Evolutionary conservation across 2,888 invertebrate genomes (phyloP), one percentile per base, ranked within the genome.

Genomic region (Melinaea marsaeus): DNA sequence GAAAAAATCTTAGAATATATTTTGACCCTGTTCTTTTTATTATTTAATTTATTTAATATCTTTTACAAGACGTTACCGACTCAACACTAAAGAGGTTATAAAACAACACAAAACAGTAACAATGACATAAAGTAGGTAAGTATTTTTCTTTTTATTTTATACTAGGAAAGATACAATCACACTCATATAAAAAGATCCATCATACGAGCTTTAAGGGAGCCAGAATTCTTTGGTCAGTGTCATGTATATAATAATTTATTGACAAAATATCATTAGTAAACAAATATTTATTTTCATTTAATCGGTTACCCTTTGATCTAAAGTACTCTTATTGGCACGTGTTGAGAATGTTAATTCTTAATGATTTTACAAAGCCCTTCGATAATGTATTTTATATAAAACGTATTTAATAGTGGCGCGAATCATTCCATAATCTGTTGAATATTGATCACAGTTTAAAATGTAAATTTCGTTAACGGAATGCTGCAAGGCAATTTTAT

Each of bases 261-360:
- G 68, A 58, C 56, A 58, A 67, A 70, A 67, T 62, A 72, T 62
- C 64, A 64, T 69, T 58, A 51, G 65, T 48, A 69, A 70, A 70
- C 65, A 69, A 66, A 70, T 71, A 67, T 62, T 60, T 66, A 65
- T 68, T 70, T 69, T 69, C 67, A 62, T 64, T 56, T 62, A 64
- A 64, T 69, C 68, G 61, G 65, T 65, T 63, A 58, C 62, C 62
- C 64, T 66, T 66, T 68, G 64, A 68, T 66, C 66, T 64, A 22
- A 48, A 65, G 57, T 55, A 56, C 64, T 58, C 57, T 64, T 66
- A 22, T 68, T 65, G 63, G 61, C 62, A 59, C 58, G 57, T 60
- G 60, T 42, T 3, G 11, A 1, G 9, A 3, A 6, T 2, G 9
- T 42, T 9, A 4, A 42, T 42, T 9, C 42, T 42, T 42, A 42